phyloP scores from a whole-genome alignment of 2,888 invertebrate species.

The Belgica antarctica region DNA sequence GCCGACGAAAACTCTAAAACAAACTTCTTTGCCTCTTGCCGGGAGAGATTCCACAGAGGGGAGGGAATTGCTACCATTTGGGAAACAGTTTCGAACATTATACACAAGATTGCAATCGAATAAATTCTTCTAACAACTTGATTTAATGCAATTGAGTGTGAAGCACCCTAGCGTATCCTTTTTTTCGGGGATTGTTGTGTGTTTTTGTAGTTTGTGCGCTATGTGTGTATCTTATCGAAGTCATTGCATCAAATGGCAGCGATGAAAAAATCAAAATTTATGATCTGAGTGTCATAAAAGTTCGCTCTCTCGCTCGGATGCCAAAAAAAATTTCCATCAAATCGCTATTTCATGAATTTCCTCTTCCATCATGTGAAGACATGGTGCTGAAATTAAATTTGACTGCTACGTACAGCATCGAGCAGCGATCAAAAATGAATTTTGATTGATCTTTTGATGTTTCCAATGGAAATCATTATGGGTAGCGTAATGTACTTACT shows the following conservation, averaged over 20 bases:
- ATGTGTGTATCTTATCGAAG: slow-evolving; percentile 1
- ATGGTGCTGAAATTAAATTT: slow-evolving; percentile 31
- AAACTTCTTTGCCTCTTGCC: not conserved
- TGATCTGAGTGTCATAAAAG: slow-evolving; percentile 35
- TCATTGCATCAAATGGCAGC: slow-evolving; percentile 33
- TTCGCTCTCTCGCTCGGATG: slow-evolving; percentile 2
- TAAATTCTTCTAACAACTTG: slow-evolving; percentile 41
- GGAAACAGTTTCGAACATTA: slow-evolving; percentile 28
- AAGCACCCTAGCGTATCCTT: slow-evolving; percentile 33
- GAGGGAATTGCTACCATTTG: slow-evolving; percentile 39
- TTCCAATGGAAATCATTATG: slow-evolving; percentile 31
- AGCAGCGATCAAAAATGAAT: slow-evolving; percentile 26
- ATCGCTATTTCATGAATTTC: slow-evolving; percentile 41
- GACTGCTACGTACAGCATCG: slow-evolving; percentile 19
- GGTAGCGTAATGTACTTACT: too few relatives aligned
- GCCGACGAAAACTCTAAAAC: slow-evolving; percentile 14
- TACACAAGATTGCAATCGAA: slow-evolving; percentile 43
- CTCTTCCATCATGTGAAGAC: slow-evolving; percentile 17
- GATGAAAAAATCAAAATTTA: slow-evolving; percentile 43
- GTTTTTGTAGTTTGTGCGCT: not conserved
- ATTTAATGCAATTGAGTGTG: slow-evolving; percentile 44
- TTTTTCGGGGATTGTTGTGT: slow-evolving; percentile 3
- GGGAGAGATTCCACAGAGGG: not conserved
- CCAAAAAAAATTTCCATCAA: slow-evolving; percentile 42
- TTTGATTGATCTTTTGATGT: slow-evolving; percentile 43